Percentiles rank a stretch among this genome's conserved stretches.
phyloP scores from a whole-genome alignment of 2,888 invertebrate genomes.

The Cosmia trapezina region DNA sequence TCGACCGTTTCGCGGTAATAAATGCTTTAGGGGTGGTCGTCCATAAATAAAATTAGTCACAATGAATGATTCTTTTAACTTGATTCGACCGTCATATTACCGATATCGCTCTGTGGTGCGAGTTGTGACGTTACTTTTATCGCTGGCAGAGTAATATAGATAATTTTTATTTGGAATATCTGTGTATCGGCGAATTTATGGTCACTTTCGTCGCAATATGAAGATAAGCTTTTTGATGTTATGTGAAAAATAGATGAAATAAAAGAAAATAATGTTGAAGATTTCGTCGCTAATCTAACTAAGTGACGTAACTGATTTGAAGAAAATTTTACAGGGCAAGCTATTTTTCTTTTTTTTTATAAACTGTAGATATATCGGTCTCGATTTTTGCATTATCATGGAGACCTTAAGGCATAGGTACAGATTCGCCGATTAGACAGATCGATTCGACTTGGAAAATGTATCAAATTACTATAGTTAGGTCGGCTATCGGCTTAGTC shows the following conservation, averaged over 20 bases:
- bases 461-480: too few relatives aligned
- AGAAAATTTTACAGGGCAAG: too few relatives aligned
- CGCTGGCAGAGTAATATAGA: conserved; percentile 66
- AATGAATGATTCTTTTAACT: conserved; percentile 82
- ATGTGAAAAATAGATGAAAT: conserved; percentile 31
- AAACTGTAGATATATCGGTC: too few relatives aligned
- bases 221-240: conserved; percentile 60
- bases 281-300: too few relatives aligned
- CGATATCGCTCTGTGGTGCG: conserved; percentile 64
- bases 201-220: conserved; percentile 61
- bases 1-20: conserved; percentile 86
- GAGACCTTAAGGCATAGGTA: too few relatives aligned
- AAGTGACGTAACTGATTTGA: too few relatives aligned
- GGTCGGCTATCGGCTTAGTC: too few relatives aligned
- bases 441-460: too few relatives aligned
- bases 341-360: too few relatives aligned
- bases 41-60: conserved; percentile 89
- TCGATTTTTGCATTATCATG: too few relatives aligned
- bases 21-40: conserved; percentile 82
- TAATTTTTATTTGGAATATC: conserved; percentile 72
- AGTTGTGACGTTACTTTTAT: conserved; percentile 62
- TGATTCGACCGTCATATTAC: conserved; percentile 74
- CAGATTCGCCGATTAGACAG: too few relatives aligned
- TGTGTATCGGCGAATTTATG: conserved; percentile 65
- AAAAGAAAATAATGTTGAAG: conserved; percentile 3